A percentile compares a stretch with the other conserved stretches of the same genome.
These are phyloP conservation scores for Conus betulinus DNA, from an alignment of 1,140 invertebrate species.

Conservation along the genomic window DNA sequence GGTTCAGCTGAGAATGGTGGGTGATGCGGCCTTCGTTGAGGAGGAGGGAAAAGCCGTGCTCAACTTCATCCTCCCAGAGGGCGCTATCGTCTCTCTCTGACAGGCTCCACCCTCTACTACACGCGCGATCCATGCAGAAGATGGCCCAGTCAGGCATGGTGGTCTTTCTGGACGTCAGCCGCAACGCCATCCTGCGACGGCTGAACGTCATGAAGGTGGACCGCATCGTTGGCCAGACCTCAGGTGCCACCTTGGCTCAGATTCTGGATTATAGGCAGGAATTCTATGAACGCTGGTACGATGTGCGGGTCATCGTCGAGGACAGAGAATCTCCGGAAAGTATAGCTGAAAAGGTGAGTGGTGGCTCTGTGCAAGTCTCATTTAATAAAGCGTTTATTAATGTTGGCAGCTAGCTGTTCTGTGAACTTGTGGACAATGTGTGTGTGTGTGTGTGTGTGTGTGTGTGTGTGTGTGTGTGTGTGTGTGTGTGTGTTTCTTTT, in stretches of 20 bases:
- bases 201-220: slow-evolving; percentile 68
- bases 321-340: slow-evolving; percentile 56
- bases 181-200: slow-evolving; percentile 61
- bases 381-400: too few species aligned
- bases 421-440: too few species aligned
- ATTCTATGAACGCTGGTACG: slow-evolving; percentile 69
- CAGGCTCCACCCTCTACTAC: slow-evolving; percentile 70
- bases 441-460: too few species aligned
- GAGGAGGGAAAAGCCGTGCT: slow-evolving; percentile 66
- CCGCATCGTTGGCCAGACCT: slow-evolving; percentile 67
- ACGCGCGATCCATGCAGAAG: slow-evolving; percentile 61
- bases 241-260: slow-evolving; percentile 57
- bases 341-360: slow-evolving; percentile 60
- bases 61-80: slow-evolving; percentile 42
- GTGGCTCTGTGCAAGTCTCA: neutral
- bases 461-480: too few species aligned
- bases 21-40: slow-evolving; percentile 64
- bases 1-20: slow-evolving; percentile 63
- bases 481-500: too few species aligned
- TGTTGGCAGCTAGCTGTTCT: too few species aligned
- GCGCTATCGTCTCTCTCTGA: slow-evolving; percentile 62
- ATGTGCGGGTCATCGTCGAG: slow-evolving; percentile 64
- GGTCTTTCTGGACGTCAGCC: slow-evolving; percentile 65
- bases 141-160: slow-evolving; percentile 57
- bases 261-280: slow-evolving; percentile 65